Evolutionary conservation across 2,888 invertebrate species (phyloP).

Genomic region (Tolmerus cingulatus): DNA sequence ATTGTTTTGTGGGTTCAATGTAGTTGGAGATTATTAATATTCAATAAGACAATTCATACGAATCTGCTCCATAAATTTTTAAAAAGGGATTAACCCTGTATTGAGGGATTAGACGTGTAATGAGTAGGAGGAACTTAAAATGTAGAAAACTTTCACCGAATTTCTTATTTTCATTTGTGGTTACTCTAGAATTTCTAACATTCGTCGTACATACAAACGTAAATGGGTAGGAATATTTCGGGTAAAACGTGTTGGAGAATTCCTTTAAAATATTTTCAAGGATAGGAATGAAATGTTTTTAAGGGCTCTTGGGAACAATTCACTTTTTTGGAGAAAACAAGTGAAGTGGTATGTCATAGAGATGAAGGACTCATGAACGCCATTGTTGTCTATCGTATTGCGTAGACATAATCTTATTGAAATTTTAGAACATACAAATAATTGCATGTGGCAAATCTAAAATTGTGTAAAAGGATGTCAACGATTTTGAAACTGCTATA

Average conservation of each 20-base stretch:
- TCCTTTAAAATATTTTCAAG: neutral
- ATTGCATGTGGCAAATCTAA: too few species aligned
- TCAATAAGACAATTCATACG: neutral
- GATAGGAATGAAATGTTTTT: neutral
- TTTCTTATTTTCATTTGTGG: neutral
- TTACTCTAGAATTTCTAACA: neutral
- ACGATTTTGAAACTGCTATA: too few species aligned
- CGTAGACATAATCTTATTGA: neutral
- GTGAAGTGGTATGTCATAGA: neutral
- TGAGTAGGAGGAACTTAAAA: neutral
- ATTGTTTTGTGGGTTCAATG: neutral
- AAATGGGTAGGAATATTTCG: neutral
- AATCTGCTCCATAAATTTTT: neutral
- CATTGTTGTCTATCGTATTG: neutral
- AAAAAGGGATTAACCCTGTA: neutral
- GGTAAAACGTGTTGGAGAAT: neutral
- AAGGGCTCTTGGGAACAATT: neutral
- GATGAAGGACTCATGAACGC: neutral
- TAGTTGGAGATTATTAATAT: neutral
- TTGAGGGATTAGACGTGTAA: neutral
- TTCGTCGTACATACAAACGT: neutral
- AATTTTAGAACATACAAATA: neutral
- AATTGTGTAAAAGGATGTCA: too few species aligned
- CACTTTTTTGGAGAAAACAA: too few species aligned
- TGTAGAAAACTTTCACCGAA: neutral